Conservation (phyloP, 1,140 invertebrate species). For the Hesperophylax magnus region DNA sequence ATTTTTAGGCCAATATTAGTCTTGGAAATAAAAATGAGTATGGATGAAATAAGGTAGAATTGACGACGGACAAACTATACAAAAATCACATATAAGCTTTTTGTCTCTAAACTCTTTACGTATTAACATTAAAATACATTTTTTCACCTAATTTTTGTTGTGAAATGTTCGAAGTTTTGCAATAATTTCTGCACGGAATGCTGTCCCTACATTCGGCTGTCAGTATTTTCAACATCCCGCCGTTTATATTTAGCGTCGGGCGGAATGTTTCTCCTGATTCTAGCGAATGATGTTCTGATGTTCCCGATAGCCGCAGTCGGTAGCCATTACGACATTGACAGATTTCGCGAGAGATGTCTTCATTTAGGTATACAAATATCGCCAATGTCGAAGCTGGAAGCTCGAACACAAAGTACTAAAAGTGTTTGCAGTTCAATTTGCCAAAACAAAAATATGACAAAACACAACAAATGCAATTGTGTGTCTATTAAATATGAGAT, state of each 20-base stretch:
- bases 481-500: background rate
- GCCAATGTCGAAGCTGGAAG: slow-evolving; percentile 12
- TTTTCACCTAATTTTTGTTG: too few relatives aligned
- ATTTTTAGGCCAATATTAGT: too few relatives aligned
- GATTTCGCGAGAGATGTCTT: slow-evolving; percentile 29
- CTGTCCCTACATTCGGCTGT: background rate
- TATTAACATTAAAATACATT: too few relatives aligned
- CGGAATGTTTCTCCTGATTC: slow-evolving; percentile 39
- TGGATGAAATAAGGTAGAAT: too few relatives aligned
- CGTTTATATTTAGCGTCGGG: slow-evolving; percentile 14
- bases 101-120: too few relatives aligned
- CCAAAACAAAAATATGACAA: too few relatives aligned
- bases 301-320: background rate
- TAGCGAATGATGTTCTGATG: slow-evolving; percentile 26
- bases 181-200: too few relatives aligned
- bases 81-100: too few relatives aligned
- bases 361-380: slow-evolving; percentile 5
- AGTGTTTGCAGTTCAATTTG: too few relatives aligned
- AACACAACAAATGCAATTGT: background rate
- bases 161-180: too few relatives aligned
- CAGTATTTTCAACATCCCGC: slow-evolving; percentile 29
- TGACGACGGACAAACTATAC: too few relatives aligned
- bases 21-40: too few relatives aligned
- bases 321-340: slow-evolving; percentile 30
- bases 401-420: background rate